These are phyloP conservation scores for Crocuta crocuta DNA, from an alignment of 2,113 vertebrate species.

Conservation along the genomic window DNA sequence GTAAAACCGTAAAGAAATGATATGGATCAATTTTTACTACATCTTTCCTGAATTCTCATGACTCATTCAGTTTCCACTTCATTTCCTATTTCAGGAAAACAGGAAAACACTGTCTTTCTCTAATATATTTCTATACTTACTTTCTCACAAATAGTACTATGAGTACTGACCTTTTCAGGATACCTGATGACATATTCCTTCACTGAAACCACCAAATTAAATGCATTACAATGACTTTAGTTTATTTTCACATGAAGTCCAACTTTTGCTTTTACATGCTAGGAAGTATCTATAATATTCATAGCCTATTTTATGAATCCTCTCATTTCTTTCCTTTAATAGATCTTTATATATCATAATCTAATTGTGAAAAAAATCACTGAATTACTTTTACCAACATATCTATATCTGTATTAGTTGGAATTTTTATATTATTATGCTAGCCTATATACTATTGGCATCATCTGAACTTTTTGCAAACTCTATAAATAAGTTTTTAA, in stretches of 20 bases:
- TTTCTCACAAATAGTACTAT: not conserved
- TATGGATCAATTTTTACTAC: not conserved
- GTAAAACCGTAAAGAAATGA: slow-evolving; percentile 14
- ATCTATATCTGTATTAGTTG: not conserved
- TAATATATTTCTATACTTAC: not conserved
- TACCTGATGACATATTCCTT: not conserved
- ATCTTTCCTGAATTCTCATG: slow-evolving; percentile 15
- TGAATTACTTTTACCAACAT: not conserved
- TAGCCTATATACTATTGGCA: not conserved
- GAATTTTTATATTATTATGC: not conserved
- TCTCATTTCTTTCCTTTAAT: not conserved
- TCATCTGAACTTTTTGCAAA: not conserved
- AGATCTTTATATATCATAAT: not conserved
- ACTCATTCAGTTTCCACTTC: not conserved
- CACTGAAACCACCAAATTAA: slow-evolving; percentile 30
- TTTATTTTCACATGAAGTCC: not conserved
- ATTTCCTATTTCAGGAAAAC: slow-evolving; percentile 25
- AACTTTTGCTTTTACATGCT: not conserved
- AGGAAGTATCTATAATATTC: not conserved
- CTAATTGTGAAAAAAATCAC: not conserved
- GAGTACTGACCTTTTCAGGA: not conserved
- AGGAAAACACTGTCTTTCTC: not conserved
- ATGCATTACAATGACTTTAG: not conserved
- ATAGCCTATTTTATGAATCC: not conserved
- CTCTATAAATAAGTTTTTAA: not conserved